Percentiles rank a stretch among this genome's conserved stretches.
phyloP scores from a whole-genome alignment of 2,797 vertebrate genomes.

The Delichon dasypus region DNA sequence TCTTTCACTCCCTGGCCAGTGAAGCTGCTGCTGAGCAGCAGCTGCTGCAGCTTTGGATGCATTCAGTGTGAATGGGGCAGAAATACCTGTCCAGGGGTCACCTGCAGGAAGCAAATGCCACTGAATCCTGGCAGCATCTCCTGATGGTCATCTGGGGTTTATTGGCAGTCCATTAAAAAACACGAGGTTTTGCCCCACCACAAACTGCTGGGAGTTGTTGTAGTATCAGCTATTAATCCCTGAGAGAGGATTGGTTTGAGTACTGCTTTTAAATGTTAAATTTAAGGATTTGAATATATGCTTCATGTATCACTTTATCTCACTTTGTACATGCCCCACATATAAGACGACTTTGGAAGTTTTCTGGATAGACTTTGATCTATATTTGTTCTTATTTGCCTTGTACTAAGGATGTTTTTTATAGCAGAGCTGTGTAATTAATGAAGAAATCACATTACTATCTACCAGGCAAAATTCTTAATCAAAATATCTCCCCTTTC shows the following conservation, averaged over 20 bases:
- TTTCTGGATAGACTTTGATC: slow-evolving; percentile 37
- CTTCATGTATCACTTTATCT: not conserved
- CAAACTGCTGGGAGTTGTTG: not conserved
- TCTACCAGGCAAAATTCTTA: slow-evolving; percentile 8
- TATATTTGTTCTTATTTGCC: slow-evolving; percentile 32
- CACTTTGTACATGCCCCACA: not conserved
- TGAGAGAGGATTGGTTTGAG: not conserved
- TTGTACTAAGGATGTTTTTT: not conserved
- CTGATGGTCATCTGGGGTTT: not conserved
- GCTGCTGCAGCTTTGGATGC: not conserved
- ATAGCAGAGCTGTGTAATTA: not conserved
- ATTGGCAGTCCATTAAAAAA: not conserved
- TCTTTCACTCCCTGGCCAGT: not conserved
- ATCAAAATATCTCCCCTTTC: slow-evolving; percentile 11
- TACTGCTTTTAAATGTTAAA: not conserved
- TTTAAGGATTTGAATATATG: not conserved
- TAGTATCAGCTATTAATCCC: not conserved
- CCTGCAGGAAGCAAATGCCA: not conserved
- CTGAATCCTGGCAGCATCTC: not conserved
- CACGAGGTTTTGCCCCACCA: fast-evolving
- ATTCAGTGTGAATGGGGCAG: not conserved
- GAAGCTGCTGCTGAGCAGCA: not conserved
- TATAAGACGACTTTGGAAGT: not conserved
- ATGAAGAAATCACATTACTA: slow-evolving; percentile 1
- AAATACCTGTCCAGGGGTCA: not conserved